Evolutionary conservation across 2,113 vertebrate species (phyloP).

Genomic region (Paraplagusia blochii): DNA sequence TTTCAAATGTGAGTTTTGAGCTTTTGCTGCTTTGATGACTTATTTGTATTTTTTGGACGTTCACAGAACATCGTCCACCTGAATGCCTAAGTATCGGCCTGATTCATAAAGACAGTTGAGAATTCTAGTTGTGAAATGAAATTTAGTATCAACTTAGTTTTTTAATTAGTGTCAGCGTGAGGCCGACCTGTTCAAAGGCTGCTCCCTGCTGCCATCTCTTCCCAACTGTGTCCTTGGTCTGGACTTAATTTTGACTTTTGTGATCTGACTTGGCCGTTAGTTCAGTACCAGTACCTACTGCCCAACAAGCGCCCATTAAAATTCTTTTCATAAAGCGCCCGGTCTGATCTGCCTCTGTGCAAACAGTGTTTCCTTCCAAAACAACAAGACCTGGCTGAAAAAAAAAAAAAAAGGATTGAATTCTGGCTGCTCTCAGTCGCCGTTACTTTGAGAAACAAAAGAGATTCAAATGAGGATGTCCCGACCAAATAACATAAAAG

Average conservation of each 20-base stretch:
- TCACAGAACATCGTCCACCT: neutral
- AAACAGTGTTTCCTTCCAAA: slow-evolving; percentile 43
- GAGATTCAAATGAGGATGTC: too few relatives aligned
- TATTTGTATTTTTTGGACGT: slow-evolving; percentile 1
- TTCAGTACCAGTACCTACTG: too few relatives aligned
- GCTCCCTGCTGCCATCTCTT: neutral
- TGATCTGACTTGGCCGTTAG: slow-evolving; percentile 37
- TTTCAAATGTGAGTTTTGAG: slow-evolving; percentile 32
- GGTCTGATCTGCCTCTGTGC: slow-evolving; percentile 17
- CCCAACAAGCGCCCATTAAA: slow-evolving; percentile 38
- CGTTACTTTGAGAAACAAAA: slow-evolving; percentile 17
- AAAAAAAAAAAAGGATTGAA: slow-evolving; percentile 36
- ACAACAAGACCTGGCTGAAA: slow-evolving; percentile 22
- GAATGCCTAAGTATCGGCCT: neutral
- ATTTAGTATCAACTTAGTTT: slow-evolving; percentile 2
- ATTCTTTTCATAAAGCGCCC: slow-evolving; percentile 20
- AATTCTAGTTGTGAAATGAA: too few relatives aligned
- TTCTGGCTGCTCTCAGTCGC: slow-evolving; percentile 7
- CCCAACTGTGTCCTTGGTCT: slow-evolving; percentile 15
- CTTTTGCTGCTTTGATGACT: slow-evolving; percentile 25
- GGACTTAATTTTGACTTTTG: slow-evolving; percentile 33
- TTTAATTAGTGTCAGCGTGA: neutral
- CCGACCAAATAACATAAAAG: too few relatives aligned
- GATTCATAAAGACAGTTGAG: neutral
- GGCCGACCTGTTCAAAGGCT: slow-evolving; percentile 17